These are phyloP conservation scores for Poecile montanus DNA, from an alignment of 2,797 vertebrate genomes.

Conservation along the genomic window DNA sequence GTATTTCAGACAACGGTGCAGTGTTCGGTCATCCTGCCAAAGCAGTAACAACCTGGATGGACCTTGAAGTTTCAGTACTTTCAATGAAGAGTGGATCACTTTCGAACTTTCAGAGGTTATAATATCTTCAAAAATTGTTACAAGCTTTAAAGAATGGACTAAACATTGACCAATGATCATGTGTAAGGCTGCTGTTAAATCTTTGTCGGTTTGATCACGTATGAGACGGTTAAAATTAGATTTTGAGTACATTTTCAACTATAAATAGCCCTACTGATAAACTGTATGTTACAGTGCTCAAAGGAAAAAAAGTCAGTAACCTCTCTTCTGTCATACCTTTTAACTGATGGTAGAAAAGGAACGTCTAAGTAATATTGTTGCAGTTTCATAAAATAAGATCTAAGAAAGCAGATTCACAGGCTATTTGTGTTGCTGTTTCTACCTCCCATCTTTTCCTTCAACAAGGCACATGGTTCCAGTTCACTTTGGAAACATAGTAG, in stretches of 20 bases:
- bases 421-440: conserved; percentile 5
- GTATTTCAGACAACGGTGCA: conserved; percentile 84
- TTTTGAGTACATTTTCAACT: neutral
- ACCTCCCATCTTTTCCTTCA: neutral
- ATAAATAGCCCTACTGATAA: neutral
- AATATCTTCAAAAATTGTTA: neutral
- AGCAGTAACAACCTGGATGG: conserved; percentile 77
- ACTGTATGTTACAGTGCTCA: neutral
- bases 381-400: neutral
- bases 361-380: neutral
- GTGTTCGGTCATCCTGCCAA: conserved; percentile 88
- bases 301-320: neutral
- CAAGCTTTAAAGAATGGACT: neutral
- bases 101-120: neutral
- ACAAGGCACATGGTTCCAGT: neutral
- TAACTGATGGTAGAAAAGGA: neutral
- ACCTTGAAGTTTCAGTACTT: neutral
- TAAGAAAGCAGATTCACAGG: neutral
- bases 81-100: neutral
- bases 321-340: neutral
- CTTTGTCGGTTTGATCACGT: neutral
- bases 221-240: neutral
- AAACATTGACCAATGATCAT: neutral
- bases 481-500: neutral
- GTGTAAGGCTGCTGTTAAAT: neutral